Percentiles rank a stretch among this genome's conserved stretches.
Evolutionary conservation across 2,888 invertebrate species (phyloP).

Genomic region (Melanargia galathea): DNA sequence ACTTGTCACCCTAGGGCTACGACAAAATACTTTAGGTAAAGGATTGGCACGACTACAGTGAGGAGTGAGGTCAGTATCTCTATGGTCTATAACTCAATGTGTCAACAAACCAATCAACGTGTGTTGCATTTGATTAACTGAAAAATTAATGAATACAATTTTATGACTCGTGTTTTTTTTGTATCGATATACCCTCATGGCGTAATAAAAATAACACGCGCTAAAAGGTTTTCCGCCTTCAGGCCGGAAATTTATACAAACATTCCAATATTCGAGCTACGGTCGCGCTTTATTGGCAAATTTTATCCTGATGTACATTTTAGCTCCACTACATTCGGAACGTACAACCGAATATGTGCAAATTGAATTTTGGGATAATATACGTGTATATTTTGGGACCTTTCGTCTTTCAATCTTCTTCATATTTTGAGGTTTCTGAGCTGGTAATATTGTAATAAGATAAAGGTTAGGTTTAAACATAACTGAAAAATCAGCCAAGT

Average conservation of each 20-base stretch:
- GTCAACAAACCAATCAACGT: background rate
- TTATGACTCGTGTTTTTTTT: slow-evolving; percentile 11
- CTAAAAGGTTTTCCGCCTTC: slow-evolving; percentile 27
- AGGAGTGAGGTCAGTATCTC: too few species aligned
- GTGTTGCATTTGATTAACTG: background rate
- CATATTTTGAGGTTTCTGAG: background rate
- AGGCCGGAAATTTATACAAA: slow-evolving; percentile 28
- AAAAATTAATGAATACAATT: background rate
- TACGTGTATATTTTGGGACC: slow-evolving; percentile 6
- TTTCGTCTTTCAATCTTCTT: slow-evolving; percentile 10
- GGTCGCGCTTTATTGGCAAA: slow-evolving; percentile 27
- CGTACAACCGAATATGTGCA: slow-evolving; percentile 16
- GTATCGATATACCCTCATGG: slow-evolving; percentile 5
- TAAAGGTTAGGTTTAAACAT: too few species aligned
- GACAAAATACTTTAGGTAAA: too few species aligned
- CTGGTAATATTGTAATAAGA: background rate
- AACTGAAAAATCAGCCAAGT: too few species aligned
- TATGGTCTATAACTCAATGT: background rate
- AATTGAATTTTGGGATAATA: slow-evolving; percentile 7
- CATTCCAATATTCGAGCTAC: slow-evolving; percentile 28
- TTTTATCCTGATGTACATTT: slow-evolving; percentile 26
- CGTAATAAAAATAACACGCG: slow-evolving; percentile 23
- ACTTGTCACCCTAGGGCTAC: too few species aligned
- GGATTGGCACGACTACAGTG: too few species aligned
- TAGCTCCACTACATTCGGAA: slow-evolving; percentile 13